Base-by-base conservation (phyloP, 2,797 vertebrate species). In the Esox lucius region DNA sequence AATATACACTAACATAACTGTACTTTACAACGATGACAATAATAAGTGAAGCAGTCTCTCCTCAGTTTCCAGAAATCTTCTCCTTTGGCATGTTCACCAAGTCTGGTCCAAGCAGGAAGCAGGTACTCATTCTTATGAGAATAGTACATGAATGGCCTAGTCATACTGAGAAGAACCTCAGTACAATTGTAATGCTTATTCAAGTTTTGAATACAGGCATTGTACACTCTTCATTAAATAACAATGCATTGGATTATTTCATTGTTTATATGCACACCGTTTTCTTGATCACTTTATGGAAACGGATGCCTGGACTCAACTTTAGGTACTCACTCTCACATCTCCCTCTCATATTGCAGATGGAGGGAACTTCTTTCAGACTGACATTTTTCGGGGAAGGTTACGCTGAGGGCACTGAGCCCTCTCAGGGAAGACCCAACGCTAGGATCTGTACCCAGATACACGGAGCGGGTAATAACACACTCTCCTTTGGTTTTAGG, bases 361-460 rank as follows among this genome's bases (percentile, higher is more conserved):
- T 97, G n/a, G 94, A 95, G 46, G 89, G 81, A n/a, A 78, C 94
- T 15, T 95, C 94, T 61, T 96, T 96, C 78, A 93, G 91, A 65
- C 80, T 97, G 83, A 96, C 90, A 0, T 96, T 97, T 82, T 95
- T 93, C 71, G 95, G 95, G 4, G 93, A 96, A 86, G 96, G 96
- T 31, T 97, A 95, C 79, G 90, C 90, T 0, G 88, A 92, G 70
- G 93, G 90, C 12, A 70, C 89, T 6, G 87, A 93, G 85, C 84
- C 90, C 0, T 83, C 91, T 1, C 86, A 90, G 15, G 90, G 89
- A 26, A 95, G 87, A 75, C 94, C 96, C 76, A 88, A 95, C 79
- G 80, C 94, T 22, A 95, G 91, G 89, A 95, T 97, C 77, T 95
- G 92, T 87, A 96, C 95, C 0, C 94, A 95, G 87, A 93, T 96